Base-by-base conservation (phyloP, 2,113 vertebrate genomes). In the Gymnarchus niloticus region DNA sequence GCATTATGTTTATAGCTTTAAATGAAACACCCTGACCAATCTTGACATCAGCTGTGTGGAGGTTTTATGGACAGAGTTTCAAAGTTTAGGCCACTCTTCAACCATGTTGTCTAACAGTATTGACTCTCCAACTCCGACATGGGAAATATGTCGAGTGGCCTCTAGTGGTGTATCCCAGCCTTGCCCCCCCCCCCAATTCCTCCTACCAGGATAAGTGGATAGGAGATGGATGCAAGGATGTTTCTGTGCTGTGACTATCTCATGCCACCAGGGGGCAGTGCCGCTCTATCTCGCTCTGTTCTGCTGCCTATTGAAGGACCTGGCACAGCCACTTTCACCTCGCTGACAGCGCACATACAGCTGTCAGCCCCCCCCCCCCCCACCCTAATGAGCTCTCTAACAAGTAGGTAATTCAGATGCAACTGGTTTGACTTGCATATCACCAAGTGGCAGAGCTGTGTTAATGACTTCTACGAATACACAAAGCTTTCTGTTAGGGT, bases 331-430 rank as follows among this genome's bases (percentile, higher is more conserved):
- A 19, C 17, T 82, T 86, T 81, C 10, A 33, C 56, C 37, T 56
- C 65, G 41, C 85, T 54, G 19, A 82, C 28, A 19, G 48, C 1
- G 85, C 57, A 56, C 33, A 52, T 59, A 65, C 44, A 65, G 56
- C 83, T 54, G 28, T 37, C 37, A 56, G 8, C 1, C 46, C 46
- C 10, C 19, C 48, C 78, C 56, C 33, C 17, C 69, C 17, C 44
- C 41, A 80, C 9, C 17, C 61, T 76, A 84, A 84, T 61, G 61
- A 84, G 59, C 83, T 82, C 52, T 41, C 69, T 48, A 78, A 78
- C 54, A 23, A 78, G 69, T 10, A 3, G 21, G 28, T 78, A 78
- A 77, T 85, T 37, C 37, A 85, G 56, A 10, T 19, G 2, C 82
- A 3, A 1, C 65, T n/a, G 9, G 8, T 1, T 78, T 78, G 19